Evolutionary conservation across 2,113 vertebrate genomes (phyloP).

Genomic region (Pristiophorus japonicus): DNA sequence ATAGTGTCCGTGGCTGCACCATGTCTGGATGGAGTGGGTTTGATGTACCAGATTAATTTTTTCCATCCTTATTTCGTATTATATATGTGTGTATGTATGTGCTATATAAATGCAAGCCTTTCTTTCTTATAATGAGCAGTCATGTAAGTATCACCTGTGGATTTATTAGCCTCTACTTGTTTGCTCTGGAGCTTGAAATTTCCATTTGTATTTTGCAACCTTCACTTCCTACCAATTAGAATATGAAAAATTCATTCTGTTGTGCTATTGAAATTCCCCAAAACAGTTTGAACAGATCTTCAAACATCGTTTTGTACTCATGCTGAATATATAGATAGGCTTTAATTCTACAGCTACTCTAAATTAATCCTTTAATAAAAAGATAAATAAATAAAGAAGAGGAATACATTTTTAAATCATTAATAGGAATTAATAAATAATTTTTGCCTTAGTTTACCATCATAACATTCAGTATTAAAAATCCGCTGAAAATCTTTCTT

Average conservation of each 20-base stretch:
- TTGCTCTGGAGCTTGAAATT: not conserved
- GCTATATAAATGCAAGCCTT: not conserved
- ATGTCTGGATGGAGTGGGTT: not conserved
- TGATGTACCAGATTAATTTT: not conserved
- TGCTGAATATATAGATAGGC: not conserved
- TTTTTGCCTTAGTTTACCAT: not conserved
- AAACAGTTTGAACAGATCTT: not conserved
- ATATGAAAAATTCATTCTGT: not conserved
- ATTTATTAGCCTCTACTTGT: not conserved
- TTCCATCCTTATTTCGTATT: not conserved
- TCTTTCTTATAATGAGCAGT: not conserved
- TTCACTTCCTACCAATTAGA: not conserved
- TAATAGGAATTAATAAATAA: conserved; percentile 10
- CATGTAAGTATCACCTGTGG: not conserved
- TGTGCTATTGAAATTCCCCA: not conserved
- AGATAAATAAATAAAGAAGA: not conserved
- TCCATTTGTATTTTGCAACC: not conserved
- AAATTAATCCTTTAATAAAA: not conserved
- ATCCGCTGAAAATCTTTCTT: conserved; percentile 1
- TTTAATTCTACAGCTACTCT: conserved; percentile 15
- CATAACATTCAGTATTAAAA: conserved; percentile 10
- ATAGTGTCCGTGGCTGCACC: not conserved
- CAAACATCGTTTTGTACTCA: not conserved
- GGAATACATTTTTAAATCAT: conserved; percentile 9
- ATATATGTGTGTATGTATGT: not conserved